phyloP scores from a whole-genome alignment of 1,140 invertebrate species.

The Euura lappo region DNA sequence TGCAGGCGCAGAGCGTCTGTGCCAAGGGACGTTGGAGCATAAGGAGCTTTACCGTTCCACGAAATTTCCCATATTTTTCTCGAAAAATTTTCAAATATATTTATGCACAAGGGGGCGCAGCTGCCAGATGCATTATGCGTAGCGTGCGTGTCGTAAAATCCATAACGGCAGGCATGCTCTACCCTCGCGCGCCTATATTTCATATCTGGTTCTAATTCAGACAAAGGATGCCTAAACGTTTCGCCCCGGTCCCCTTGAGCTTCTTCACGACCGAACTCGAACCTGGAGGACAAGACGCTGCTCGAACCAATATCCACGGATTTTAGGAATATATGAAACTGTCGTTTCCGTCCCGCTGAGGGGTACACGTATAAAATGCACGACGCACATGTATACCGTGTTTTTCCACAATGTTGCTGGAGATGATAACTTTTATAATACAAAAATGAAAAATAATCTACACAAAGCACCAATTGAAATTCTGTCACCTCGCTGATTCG shows the following conservation, averaged over 20 bases:
- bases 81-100: slow-evolving; percentile 11
- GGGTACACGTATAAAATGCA: not conserved
- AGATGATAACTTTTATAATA: no score
- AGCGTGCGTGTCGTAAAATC: slow-evolving; percentile 25
- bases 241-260: not conserved
- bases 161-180: slow-evolving; percentile 21
- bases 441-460: no score
- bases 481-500: no score
- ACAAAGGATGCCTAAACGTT: slow-evolving; percentile 11
- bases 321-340: not conserved
- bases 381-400: no score
- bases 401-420: no score
- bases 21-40: not conserved
- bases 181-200: slow-evolving; percentile 18
- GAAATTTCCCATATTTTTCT: slow-evolving; percentile 1
- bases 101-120: slow-evolving; percentile 13
- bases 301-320: not conserved
- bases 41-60: not conserved
- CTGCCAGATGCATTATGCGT: slow-evolving; percentile 17
- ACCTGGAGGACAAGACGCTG: not conserved
- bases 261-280: not conserved
- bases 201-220: slow-evolving; percentile 18
- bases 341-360: not conserved
- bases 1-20: not conserved
- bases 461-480: no score